Evolutionary conservation across 2,888 invertebrate species (phyloP).

Genomic region (Hirtodrosophila duncani): DNA sequence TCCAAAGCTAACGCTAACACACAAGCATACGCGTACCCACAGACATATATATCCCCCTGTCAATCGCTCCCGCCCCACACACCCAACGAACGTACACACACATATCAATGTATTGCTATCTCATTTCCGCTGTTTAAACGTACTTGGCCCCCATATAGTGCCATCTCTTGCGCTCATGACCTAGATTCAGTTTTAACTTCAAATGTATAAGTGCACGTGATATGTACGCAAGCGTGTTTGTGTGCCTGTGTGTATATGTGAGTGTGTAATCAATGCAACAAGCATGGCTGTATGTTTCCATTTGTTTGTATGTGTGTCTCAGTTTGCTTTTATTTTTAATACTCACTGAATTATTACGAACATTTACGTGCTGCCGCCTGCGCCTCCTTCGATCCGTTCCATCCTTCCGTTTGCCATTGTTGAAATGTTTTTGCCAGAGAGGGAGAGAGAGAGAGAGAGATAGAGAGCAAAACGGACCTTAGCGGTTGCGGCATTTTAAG

Average conservation of each 20-base stretch:
- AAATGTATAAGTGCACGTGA: conserved; percentile 69
- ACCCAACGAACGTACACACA: conserved; percentile 40
- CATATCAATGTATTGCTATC: conserved; percentile 66
- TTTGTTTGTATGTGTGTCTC: conserved; percentile 26
- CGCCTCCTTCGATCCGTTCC: conserved; percentile 32
- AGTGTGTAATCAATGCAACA: conserved; percentile 77
- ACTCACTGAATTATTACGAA: conserved; percentile 65
- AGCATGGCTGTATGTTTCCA: conserved; percentile 44
- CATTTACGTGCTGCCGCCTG: conserved; percentile 40
- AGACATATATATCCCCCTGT: conserved; percentile 7
- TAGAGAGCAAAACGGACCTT: too few relatives aligned
- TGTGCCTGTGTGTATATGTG: conserved; percentile 22
- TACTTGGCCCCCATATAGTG: conserved; percentile 73
- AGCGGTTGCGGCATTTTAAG: too few relatives aligned
- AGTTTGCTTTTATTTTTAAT: conserved; percentile 57
- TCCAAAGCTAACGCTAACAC: too few relatives aligned
- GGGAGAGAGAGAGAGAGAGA: too few relatives aligned
- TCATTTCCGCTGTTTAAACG: conserved; percentile 75
- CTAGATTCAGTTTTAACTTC: conserved; percentile 74
- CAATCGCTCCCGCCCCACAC: conserved; percentile 3
- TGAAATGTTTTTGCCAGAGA: too few relatives aligned
- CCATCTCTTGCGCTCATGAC: conserved; percentile 79
- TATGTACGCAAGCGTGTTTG: conserved; percentile 34
- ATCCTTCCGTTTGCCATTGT: conserved; percentile 64
- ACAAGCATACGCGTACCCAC: conserved; percentile 15